A percentile compares a stretch with the other conserved stretches of the same genome.
Conservation (phyloP, 2,888 invertebrate genomes). For the Ophion slaviceki region DNA sequence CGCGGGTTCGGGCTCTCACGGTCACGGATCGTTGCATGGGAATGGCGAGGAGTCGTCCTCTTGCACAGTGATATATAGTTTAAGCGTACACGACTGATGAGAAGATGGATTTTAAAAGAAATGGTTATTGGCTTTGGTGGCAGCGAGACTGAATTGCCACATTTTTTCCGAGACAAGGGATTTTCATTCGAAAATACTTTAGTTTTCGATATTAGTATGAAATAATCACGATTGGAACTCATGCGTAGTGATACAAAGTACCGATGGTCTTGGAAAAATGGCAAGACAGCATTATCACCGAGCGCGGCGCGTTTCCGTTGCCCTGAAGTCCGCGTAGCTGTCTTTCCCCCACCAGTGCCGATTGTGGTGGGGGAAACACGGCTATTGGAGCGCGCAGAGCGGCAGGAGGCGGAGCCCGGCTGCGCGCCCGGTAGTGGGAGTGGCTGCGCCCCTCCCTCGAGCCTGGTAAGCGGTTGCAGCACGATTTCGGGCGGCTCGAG, state of each 20-base stretch:
- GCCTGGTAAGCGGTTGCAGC: neutral
- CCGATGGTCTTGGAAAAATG: neutral
- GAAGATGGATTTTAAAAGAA: neutral
- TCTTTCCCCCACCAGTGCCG: neutral
- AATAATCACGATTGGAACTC: neutral
- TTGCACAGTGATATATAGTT: slow-evolving; percentile 21
- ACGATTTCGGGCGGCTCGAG: neutral
- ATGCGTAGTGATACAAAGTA: neutral
- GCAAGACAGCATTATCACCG: neutral
- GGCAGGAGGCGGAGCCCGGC: neutral
- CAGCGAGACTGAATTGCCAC: neutral
- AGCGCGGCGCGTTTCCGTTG: too few relatives aligned
- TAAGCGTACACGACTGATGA: slow-evolving; percentile 1
- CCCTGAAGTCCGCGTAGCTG: neutral
- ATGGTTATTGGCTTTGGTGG: neutral
- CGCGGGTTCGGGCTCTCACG: slow-evolving; percentile 24
- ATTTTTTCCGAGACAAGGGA: neutral
- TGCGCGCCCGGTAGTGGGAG: neutral
- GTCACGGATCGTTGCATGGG: slow-evolving; percentile 40
- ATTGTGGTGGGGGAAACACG: neutral
- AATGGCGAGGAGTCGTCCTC: neutral
- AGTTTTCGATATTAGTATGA: neutral
- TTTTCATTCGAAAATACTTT: neutral
- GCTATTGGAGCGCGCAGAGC: neutral
- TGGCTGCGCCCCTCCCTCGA: neutral